phyloP scores from a whole-genome alignment of 2,113 vertebrate species.

The Varanus komodoensis region DNA sequence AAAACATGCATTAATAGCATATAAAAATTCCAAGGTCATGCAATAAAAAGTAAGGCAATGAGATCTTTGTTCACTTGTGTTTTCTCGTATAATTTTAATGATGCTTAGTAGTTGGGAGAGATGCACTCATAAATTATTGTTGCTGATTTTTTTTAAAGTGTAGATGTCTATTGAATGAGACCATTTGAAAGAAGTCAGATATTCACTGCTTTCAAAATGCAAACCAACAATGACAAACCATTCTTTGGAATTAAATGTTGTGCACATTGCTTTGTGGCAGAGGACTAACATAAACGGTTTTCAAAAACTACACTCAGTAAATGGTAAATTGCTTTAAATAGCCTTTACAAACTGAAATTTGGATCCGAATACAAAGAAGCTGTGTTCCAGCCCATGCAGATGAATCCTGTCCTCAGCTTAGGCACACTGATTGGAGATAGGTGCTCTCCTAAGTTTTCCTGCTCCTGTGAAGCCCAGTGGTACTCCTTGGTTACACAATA shows the following conservation, averaged over 20 bases:
- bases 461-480: not conserved
- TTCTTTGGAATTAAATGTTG: not conserved
- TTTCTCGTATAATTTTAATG: conserved; percentile 24
- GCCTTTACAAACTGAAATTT: conserved; percentile 14
- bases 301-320: conserved; percentile 33
- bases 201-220: conserved; percentile 29
- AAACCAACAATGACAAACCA: not conserved
- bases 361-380: conserved; percentile 35
- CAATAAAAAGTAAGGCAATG: not conserved
- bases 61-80: conserved; percentile 8
- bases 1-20: not conserved
- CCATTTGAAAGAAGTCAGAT: not conserved
- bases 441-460: not conserved
- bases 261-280: conserved; percentile 1
- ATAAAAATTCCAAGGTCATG: not conserved
- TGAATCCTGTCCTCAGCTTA: not conserved
- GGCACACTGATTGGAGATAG: not conserved
- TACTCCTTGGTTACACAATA: not conserved
- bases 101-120: conserved; percentile 2
- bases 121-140: not conserved
- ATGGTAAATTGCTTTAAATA: not conserved
- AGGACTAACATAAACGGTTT: not conserved
- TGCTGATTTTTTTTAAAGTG: not conserved
- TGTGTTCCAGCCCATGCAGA: conserved; percentile 15
- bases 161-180: not conserved